Evolutionary conservation across 2,113 vertebrate species (phyloP).

Genomic region (Malurus cyaneus): DNA sequence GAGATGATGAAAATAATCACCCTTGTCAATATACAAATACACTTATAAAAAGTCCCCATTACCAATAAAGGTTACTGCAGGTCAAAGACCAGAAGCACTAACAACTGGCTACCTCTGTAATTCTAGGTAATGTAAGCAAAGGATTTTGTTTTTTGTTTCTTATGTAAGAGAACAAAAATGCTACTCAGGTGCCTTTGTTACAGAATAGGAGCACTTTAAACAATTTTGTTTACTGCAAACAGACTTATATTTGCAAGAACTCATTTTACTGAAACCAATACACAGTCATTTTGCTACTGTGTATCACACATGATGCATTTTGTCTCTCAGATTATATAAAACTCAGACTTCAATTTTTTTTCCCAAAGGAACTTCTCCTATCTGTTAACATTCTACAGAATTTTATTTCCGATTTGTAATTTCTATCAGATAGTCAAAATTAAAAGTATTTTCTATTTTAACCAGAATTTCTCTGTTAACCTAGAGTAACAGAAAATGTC

Average conservation of each 20-base stretch:
- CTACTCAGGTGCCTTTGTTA: neutral
- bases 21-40: neutral
- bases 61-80: neutral
- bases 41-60: neutral
- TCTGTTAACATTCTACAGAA: neutral
- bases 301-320: rapidly evolving
- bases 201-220: neutral
- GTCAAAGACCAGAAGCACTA: neutral
- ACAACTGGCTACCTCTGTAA: neutral
- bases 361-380: neutral
- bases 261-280: neutral
- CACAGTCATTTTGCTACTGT: neutral
- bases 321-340: neutral
- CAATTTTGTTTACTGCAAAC: neutral
- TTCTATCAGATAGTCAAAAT: neutral
- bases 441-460: neutral
- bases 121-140: neutral
- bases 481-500: neutral
- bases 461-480: neutral
- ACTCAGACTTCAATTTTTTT: neutral
- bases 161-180: neutral
- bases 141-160: neutral
- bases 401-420: neutral
- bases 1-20: neutral
- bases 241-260: neutral